These are phyloP conservation scores for Galbula dea DNA, from an alignment of 2,113 vertebrate genomes.

Conservation along the genomic window DNA sequence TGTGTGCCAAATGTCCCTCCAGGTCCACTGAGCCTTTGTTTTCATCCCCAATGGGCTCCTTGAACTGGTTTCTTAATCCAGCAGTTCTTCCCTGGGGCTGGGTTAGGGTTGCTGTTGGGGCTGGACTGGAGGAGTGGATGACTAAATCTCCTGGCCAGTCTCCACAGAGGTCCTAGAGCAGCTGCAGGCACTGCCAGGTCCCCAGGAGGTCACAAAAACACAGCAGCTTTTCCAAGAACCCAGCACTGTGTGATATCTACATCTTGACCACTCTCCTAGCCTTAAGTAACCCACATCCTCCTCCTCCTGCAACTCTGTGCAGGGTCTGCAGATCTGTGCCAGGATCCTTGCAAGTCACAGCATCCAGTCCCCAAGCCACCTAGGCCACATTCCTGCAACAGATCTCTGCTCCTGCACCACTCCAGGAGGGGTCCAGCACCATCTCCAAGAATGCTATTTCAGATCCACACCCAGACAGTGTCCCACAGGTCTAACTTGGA, in stretches of 20 bases:
- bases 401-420: neutral
- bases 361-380: neutral
- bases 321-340: neutral
- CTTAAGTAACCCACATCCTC: neutral
- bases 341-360: neutral
- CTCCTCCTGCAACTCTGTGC: neutral
- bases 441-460: neutral
- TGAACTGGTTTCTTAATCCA: neutral
- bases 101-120: neutral
- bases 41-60: neutral
- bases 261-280: neutral
- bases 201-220: fast-evolving
- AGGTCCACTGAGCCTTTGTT: neutral
- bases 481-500: neutral
- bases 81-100: fast-evolving
- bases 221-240: neutral
- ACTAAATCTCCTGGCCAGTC: neutral
- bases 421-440: neutral
- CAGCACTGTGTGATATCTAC: neutral
- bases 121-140: neutral
- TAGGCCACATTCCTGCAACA: neutral
- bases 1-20: neutral
- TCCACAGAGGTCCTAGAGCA: fast-evolving
- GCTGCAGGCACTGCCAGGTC: neutral
- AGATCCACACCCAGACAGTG: neutral